Evolutionary conservation across 92 coral and sea anemone species (phyloP), one percentile per base, ranked within the genome.

Genomic region (Metridium senile): DNA sequence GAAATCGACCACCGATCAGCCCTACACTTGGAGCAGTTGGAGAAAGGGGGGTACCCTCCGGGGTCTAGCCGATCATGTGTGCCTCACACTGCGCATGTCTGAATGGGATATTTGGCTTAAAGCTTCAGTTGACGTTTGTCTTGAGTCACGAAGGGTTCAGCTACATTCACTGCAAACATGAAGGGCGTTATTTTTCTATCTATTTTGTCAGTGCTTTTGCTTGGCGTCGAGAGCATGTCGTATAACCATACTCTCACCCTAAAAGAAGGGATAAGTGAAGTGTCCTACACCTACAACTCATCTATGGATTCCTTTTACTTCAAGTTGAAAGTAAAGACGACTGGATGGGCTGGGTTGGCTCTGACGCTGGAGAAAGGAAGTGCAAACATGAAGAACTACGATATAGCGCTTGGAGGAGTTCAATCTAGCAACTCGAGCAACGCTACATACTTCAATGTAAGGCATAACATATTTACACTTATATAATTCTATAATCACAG

Each of bases 321-420:
- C 66, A 77, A 77, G 33, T 9, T 77, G 65, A 62, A 63, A 7
- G 82, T 72, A 4, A 65, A 39, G 18, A 65, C 74, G n/a, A 77
- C 74, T 27, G 82, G 82, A 27, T 77, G 82, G 82, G 82, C 53
- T 31, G 74, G 58, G 0, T 45, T 77, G 1, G 82, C 73, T 19
- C 26, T 65, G 74, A 51, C 82, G n/a, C 0, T 33, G 22, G 47
- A 28, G 17, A 1, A 35, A 49, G 33, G 34, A 4, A 39, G 82
- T 18, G 25, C 20, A 30, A n/a, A 51, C 22, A 77, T 77, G 82
- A 63, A 4, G 9, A 16, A 77, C 65, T 77, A 77, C 47, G 82
- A 77, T 35, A 66, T 77, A 11, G 82, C 74, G 10, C 32, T 77
- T 19, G 82, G 82, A 27, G 82, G 74, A 28, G 75, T 70, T n/a